Conservation (phyloP, 2,888 invertebrate genomes). For the Melinaea menophilus region DNA sequence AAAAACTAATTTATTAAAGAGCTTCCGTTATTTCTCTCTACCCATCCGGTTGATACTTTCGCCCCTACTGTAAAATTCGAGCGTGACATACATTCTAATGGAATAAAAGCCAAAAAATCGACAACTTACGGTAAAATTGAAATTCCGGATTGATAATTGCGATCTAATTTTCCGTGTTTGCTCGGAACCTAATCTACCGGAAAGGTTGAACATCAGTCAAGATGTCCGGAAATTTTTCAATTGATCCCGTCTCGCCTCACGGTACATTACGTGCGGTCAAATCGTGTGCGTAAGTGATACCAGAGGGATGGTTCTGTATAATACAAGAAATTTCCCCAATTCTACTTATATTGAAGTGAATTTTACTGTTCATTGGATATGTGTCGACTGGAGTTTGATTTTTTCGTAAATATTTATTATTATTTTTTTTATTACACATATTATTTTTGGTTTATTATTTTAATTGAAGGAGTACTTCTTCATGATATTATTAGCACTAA, state of each 20-base stretch:
- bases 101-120: slow-evolving; percentile 39
- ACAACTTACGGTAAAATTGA: not conserved
- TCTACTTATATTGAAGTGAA: slow-evolving; percentile 7
- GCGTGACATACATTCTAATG: slow-evolving; percentile 74
- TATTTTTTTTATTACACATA: too few species aligned
- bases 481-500: too few species aligned
- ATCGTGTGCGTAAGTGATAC: slow-evolving; percentile 46
- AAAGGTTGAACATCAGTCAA: slow-evolving; percentile 65
- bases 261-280: slow-evolving; percentile 63
- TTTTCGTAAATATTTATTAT: not conserved
- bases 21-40: slow-evolving; percentile 12
- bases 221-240: slow-evolving; percentile 51
- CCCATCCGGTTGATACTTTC: slow-evolving; percentile 37
- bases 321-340: slow-evolving; percentile 8
- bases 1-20: slow-evolving; percentile 12
- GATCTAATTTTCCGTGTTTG: slow-evolving; percentile 13
- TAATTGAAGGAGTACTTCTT: too few species aligned
- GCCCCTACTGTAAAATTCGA: slow-evolving; percentile 53
- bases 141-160: not conserved
- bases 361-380: not conserved
- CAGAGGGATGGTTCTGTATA: slow-evolving; percentile 14
- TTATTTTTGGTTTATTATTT: too few species aligned
- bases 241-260: slow-evolving; percentile 62
- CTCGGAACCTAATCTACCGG: slow-evolving; percentile 54
- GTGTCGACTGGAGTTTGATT: not conserved